Conservation (phyloP, 2,113 vertebrate species). For the Illadopsis cleaveri region DNA sequence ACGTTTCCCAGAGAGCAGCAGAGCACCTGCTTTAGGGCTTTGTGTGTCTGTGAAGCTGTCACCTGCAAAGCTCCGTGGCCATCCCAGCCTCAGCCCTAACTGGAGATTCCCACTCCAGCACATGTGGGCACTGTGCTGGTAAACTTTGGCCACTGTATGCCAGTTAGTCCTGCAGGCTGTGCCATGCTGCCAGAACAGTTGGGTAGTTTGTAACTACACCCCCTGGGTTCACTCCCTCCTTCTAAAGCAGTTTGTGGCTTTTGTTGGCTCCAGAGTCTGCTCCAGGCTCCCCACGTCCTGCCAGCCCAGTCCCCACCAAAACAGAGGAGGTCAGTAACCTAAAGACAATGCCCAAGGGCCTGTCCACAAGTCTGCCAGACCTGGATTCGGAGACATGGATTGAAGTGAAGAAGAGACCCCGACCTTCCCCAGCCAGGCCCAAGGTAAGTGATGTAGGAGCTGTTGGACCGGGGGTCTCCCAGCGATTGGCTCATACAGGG, state of each 20-base stretch:
- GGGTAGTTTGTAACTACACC: background rate
- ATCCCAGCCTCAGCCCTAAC: background rate
- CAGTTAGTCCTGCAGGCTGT: background rate
- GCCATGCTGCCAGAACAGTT: background rate
- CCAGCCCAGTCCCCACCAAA: slow-evolving; percentile 79
- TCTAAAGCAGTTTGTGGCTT: background rate
- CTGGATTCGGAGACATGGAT: slow-evolving; percentile 98
- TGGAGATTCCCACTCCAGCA: too few relatives aligned
- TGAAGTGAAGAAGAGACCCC: slow-evolving; percentile 95
- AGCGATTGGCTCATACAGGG: background rate
- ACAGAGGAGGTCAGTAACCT: slow-evolving; percentile 88
- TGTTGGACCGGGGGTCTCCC: background rate
- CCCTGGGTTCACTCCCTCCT: background rate
- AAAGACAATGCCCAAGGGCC: slow-evolving; percentile 95
- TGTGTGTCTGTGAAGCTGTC: background rate
- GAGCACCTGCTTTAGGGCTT: background rate
- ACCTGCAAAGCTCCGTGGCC: background rate
- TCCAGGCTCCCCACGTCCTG: slow-evolving; percentile 80
- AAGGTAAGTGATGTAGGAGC: slow-evolving; percentile 74
- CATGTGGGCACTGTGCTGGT: background rate
- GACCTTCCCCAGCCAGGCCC: slow-evolving; percentile 88
- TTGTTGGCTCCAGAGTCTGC: slow-evolving; percentile 69
- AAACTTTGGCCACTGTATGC: background rate
- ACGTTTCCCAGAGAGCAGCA: background rate
- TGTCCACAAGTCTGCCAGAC: slow-evolving; percentile 94